Evolutionary conservation across 2,888 invertebrate species (phyloP), one percentile per base, ranked within the genome.

Genomic region (Microctonus brassicae): DNA sequence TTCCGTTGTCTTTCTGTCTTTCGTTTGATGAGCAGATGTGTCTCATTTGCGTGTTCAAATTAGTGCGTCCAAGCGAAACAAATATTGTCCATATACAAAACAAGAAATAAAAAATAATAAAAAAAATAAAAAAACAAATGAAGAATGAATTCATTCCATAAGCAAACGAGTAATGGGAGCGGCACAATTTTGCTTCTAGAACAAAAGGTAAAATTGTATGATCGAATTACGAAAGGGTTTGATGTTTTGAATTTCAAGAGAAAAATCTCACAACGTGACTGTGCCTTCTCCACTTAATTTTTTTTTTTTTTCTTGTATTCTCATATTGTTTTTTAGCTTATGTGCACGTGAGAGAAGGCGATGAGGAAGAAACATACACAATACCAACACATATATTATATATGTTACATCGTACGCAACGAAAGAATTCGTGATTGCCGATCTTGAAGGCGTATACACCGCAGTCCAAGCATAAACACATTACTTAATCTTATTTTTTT

Each of bases 401-500:
- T 5, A 29, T 29, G 7, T 29, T 29, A 39, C 39, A 39, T 13
- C 1, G 7, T n/a, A 47, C 7, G 20, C 17, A 20, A 47, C 17
- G 11, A 34, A 34, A 34, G 58, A 58, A 58, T 58, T 58, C 58
- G n/a, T 34, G 58, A 58, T 58, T 33, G 20, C 4, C n/a, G 55
- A 24, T 22, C 55, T 13, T n/a, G 26, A 26, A 24, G 55, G 26
- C 55, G 55, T 26, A 13, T 29, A 29, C 58, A 17, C 26, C 26
- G 10, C n/a, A 58, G 33, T n/a, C 29, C 34, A 58, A n/a, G 58
- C 58, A 33, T 58, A 58, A 33, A 58, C 58, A 58, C 58, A 58
- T 58, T 58, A 58, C 58, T 58, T 58, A 58, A 58, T 58, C 34
- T 58, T n/a, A 58, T 58, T 33, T 58, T 24, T 24, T 20, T 33